These are phyloP conservation scores for Hippopotamyrus pictus DNA, from an alignment of 2,797 vertebrate genomes.

Conservation along the genomic window DNA sequence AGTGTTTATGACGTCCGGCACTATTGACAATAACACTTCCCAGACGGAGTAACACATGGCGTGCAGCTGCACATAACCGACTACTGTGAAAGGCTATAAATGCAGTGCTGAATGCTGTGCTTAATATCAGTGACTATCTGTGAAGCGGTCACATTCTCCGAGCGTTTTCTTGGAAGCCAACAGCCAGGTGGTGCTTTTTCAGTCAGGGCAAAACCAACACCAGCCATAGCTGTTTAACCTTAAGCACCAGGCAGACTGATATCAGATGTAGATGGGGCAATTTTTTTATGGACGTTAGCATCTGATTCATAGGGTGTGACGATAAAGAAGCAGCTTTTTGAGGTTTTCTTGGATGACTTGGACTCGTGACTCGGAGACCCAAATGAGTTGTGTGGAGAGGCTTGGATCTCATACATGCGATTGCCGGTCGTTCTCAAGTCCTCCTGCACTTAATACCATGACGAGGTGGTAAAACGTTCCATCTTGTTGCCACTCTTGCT, in stretches of 20 bases:
- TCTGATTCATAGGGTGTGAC: conserved; percentile 35
- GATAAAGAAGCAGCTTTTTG: conserved; percentile 7
- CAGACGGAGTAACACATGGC: conserved; percentile 49
- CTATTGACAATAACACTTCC: conserved; percentile 36
- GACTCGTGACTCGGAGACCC: neutral
- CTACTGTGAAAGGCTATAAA: conserved; percentile 31
- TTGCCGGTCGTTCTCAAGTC: neutral
- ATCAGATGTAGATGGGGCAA: conserved; percentile 14
- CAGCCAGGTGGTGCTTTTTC: conserved; percentile 30
- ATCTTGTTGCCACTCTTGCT: conserved; percentile 11
- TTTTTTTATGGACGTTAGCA: conserved; percentile 33
- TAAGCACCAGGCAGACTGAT: conserved; percentile 36
- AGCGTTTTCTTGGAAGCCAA: conserved; percentile 36
- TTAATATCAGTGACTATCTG: conserved; percentile 27
- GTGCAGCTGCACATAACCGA: conserved; percentile 44
- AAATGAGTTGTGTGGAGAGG: neutral
- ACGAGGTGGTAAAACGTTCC: neutral
- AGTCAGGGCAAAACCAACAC: conserved; percentile 44
- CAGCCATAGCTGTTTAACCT: conserved; percentile 39
- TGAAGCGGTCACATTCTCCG: conserved; percentile 5
- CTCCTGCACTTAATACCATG: neutral
- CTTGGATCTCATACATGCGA: neutral
- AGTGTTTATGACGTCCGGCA: conserved; percentile 24
- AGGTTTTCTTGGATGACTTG: neutral
- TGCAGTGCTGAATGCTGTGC: conserved; percentile 26